Base-by-base conservation (phyloP, 2,113 vertebrate genomes). In the Desmodus rotundus region DNA sequence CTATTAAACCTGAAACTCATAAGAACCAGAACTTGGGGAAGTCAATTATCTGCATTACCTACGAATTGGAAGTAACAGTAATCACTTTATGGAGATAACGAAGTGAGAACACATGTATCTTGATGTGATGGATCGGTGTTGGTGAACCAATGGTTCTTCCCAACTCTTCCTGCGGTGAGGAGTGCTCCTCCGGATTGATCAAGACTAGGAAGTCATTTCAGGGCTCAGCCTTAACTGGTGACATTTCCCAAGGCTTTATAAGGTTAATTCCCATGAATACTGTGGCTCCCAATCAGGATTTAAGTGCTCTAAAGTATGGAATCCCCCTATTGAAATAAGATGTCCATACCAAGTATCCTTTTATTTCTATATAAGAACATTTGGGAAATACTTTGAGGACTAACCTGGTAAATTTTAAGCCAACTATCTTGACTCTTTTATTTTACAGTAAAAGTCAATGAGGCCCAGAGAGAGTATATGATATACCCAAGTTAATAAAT, bases 1-100 rank as follows among this genome's bases (percentile, higher is more conserved):
- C 80, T 96, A 95, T 96, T 97, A 97, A 95, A 95, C 67, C 41
- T 70, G 36, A 86, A 45, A 47, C 3, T 52, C 61, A 74, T 3
- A 58, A 85, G 78, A 17, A 76, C 0, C 26, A 68, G 26, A 61
- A 45, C 9, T 93, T 80, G 10, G 26, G 11, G 4, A 41, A 70
- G 24, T 70, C 17, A 33, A 12, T 89, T 61, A 78, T 19, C 26
- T 94, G 47, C 5, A 63, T 56, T 65, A 13, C 38, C 80, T 89
- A 4, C 84, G 41, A 85, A 15, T 2, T 73, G 3, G 72, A 76
- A 95, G 47, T 43, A 73, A 56, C 4, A 74, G 3, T 26, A 4
- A 76, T 65, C 36, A 72, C n/a, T 92, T 68, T 41, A 76, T 45
- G 36, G 47, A 91, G 16, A 54, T 63, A 36, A 73, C 8, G n/a